Evolutionary conservation across 2,113 vertebrate genomes (phyloP).

Genomic region (Girardinichthys multiradiatus): DNA sequence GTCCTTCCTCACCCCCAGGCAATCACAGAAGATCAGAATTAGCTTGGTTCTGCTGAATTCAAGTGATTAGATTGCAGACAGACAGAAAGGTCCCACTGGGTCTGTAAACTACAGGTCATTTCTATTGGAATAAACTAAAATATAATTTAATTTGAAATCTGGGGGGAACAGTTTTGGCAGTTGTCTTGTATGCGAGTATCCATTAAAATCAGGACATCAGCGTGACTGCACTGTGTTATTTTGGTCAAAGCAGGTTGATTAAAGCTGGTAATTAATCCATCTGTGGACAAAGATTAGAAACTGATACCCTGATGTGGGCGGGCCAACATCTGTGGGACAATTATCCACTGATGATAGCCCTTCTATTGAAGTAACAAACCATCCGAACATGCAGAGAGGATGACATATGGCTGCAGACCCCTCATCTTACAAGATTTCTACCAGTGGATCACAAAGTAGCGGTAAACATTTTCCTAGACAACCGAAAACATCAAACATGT

Average conservation of each 20-base stretch:
- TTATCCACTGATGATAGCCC: constrained; percentile 5
- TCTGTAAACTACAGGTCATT: no score
- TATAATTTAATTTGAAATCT: constrained; percentile 29
- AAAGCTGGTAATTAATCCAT: constrained; percentile 49
- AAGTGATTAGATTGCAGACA: background rate
- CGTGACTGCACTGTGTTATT: constrained; percentile 4
- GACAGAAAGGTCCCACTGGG: no score
- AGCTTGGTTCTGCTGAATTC: background rate
- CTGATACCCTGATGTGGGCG: constrained; percentile 16
- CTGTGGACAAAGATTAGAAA: constrained; percentile 30
- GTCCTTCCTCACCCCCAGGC: background rate
- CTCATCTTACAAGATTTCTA: background rate
- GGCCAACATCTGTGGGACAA: constrained; percentile 25
- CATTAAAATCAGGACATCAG: background rate
- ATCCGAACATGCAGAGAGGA: constrained; percentile 7
- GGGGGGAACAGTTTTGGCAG: constrained; percentile 8
- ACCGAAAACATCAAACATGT: no score
- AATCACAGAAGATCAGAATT: background rate
- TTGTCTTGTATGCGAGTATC: background rate
- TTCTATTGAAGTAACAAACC: constrained; percentile 14
- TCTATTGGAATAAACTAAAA: background rate
- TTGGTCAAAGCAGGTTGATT: constrained; percentile 33
- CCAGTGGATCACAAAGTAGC: background rate
- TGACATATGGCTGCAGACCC: background rate
- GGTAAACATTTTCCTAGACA: background rate